Conservation (phyloP, 2,888 invertebrate genomes). For the Lasiommata megera region DNA sequence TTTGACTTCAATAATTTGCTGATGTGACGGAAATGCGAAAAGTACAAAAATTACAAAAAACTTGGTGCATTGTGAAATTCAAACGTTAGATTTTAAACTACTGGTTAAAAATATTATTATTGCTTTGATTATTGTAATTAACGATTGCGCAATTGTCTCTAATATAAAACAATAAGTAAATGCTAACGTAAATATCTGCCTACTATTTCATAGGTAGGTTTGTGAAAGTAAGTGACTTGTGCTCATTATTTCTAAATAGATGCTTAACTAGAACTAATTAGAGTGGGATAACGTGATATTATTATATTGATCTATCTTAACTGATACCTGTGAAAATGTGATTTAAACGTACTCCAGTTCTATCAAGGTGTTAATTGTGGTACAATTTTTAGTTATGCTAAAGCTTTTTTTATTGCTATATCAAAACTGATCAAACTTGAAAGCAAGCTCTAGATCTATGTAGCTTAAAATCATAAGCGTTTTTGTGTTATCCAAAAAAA, state of each 20-base stretch:
- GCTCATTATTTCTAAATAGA: background rate
- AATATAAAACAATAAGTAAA: too few species aligned
- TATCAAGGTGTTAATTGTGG: constrained; percentile 10
- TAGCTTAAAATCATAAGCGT: constrained; percentile 19
- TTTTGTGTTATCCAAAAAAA: constrained; percentile 15
- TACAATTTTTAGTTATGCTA: background rate
- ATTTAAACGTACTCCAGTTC: constrained; percentile 10
- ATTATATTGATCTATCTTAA: background rate
- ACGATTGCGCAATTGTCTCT: too few species aligned
- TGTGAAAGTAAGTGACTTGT: background rate
- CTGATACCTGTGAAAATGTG: background rate
- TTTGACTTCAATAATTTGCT: background rate
- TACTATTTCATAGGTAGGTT: background rate
- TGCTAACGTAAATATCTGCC: too few species aligned
- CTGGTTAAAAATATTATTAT: too few species aligned
- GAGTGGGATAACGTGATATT: background rate
- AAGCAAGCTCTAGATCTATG: constrained; percentile 23
- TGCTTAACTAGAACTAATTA: background rate
- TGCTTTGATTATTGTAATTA: too few species aligned
- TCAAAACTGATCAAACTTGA: constrained; percentile 7
- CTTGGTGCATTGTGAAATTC: too few species aligned
- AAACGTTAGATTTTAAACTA: too few species aligned
- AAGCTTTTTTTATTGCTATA: constrained; percentile 11
- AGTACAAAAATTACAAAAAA: too few species aligned
- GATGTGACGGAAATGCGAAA: too few species aligned